Base-by-base conservation (phyloP, 2,888 invertebrate species). In the Frankliniella fusca region DNA sequence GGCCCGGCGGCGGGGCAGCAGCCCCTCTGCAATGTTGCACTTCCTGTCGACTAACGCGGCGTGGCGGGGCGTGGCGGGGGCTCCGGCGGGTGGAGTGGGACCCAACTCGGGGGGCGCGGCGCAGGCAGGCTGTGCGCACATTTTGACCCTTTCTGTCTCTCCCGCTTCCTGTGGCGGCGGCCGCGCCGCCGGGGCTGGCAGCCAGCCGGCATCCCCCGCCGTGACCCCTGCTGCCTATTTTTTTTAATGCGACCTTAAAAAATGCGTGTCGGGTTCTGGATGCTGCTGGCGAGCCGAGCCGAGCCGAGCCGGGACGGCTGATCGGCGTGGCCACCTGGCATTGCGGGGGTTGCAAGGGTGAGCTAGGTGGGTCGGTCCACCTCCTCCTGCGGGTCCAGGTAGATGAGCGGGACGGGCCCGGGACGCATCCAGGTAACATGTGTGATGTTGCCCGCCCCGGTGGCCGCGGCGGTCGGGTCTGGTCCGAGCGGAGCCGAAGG, bases 141-240 rank as follows among this genome's bases (percentile, higher is more conserved):
- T 76, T 76, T 76, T 76, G 70, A 76, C 70, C 70, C 70, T 76
- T 76, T 76, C 70, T 76, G 70, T 76, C 70, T 76, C 70, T 76
- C 23, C 70, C 70, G 70, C 70, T 76, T 76, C 70, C 70, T 76
- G 70, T 76, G 18, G 70, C 70, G 12, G 70, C 70, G 10, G 70
- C 70, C 11, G 23, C 23, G 70, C 23, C 70, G 23, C 23, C 70
- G 20, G n/a, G 65, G 15, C 65, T n/a, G 20, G 65, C 65, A 65
- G 65, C 20, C 65, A 70, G 70, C 70, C 70, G 54, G 15, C 70
- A 76, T 76, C 70, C 70, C 70, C 70, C 70, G 70, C 70, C 70
- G 70, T 76, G 70, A 76, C 70, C 70, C 70, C 70, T 76, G 23
- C 27, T 27, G 23, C 70, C 70, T 23, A 11, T 76, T 70, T 70